These are phyloP conservation scores for Hymenochirus boettgeri DNA, from an alignment of 2,113 vertebrate genomes.

Conservation along the genomic window DNA sequence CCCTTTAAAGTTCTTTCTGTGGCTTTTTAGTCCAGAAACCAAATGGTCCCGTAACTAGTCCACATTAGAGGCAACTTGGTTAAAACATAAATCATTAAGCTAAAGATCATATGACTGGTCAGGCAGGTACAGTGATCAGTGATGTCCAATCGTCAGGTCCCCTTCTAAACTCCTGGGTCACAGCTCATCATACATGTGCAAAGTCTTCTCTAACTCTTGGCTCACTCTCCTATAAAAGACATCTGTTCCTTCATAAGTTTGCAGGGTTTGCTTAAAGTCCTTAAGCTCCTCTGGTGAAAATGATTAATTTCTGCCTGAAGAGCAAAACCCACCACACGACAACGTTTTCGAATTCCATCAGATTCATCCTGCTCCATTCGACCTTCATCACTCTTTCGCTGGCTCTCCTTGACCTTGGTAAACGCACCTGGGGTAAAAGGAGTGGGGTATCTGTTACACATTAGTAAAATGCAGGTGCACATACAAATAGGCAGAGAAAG, in stretches of 20 bases:
- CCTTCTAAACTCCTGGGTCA: constrained; percentile 44
- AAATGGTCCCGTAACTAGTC: neutral
- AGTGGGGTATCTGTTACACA: too few species aligned
- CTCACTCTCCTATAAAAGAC: constrained; percentile 90
- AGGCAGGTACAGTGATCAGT: neutral
- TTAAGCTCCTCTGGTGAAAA: constrained; percentile 84
- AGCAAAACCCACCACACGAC: constrained; percentile 91
- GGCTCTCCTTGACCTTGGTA: constrained; percentile 96
- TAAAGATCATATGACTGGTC: constrained; percentile 73
- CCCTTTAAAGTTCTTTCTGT: neutral
- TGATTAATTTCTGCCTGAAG: constrained; percentile 97
- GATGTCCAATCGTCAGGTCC: constrained; percentile 50
- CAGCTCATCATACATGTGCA: constrained; percentile 89
- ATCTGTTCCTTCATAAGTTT: constrained; percentile 93
- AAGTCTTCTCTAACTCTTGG: constrained; percentile 91
- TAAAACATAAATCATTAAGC: constrained; percentile 66
- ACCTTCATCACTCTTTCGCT: constrained; percentile 94
- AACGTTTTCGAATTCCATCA: constrained; percentile 89
- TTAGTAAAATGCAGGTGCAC: neutral
- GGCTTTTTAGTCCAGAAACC: constrained; percentile 29
- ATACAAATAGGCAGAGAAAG: neutral
- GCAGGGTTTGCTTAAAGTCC: constrained; percentile 97
- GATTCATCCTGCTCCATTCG: constrained; percentile 93
- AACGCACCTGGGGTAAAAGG: constrained; percentile 75
- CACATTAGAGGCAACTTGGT: neutral